Evolutionary conservation across 2,797 vertebrate genomes (phyloP).

Genomic region (Sebastes alutus): DNA sequence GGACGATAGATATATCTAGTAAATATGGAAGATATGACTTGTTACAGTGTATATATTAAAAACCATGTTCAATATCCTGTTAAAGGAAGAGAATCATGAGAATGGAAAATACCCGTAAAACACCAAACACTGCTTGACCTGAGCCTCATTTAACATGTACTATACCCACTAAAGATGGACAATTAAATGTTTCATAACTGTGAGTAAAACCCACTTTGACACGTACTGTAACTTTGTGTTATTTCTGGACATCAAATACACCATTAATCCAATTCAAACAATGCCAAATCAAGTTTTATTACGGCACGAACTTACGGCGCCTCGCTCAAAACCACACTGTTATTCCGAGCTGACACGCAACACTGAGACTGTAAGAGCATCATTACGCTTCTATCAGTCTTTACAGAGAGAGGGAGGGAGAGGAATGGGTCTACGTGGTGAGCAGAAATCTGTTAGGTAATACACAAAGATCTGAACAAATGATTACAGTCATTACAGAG

Average conservation of each 20-base stretch:
- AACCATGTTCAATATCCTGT: constrained; percentile 26
- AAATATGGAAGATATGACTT: constrained; percentile 3
- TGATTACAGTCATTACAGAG: constrained; percentile 30
- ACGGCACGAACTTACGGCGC: neutral
- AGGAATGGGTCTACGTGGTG: neutral
- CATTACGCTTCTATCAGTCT: neutral
- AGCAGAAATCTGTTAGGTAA: constrained; percentile 18
- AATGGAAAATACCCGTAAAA: neutral
- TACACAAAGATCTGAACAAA: constrained; percentile 30
- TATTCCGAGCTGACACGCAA: neutral
- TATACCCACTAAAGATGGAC: neutral
- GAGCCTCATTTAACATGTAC: neutral
- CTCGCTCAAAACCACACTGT: neutral
- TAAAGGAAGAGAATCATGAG: neutral
- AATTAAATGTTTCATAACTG: neutral
- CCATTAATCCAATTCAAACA: neutral
- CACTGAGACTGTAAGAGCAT: constrained; percentile 5
- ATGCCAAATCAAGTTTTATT: neutral
- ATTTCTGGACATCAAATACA: neutral
- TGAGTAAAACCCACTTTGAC: neutral
- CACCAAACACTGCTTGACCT: neutral
- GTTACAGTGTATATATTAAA: constrained; percentile 8
- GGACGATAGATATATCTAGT: neutral
- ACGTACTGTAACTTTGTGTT: neutral
- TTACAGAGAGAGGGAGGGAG: neutral